phyloP scores from a whole-genome alignment of 1,140 invertebrate genomes.

The Papilio polyxenes region DNA sequence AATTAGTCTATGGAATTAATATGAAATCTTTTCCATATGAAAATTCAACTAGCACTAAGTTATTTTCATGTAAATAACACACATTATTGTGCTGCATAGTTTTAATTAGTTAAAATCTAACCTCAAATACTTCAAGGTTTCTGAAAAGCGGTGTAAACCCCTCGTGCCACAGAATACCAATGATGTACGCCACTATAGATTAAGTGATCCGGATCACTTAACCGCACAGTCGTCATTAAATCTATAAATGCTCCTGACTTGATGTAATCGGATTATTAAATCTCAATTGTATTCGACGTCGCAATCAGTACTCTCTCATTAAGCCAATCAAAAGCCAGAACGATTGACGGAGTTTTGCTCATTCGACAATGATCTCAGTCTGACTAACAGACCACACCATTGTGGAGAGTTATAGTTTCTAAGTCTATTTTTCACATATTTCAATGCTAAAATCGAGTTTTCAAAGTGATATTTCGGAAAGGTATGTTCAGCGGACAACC shows the following conservation, averaged over 20 bases:
- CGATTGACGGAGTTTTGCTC: neutral
- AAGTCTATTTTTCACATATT: too few species aligned
- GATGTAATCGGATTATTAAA: constrained; percentile 10
- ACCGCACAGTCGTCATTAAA: neutral
- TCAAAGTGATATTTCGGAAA: too few species aligned
- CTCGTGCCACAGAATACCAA: neutral
- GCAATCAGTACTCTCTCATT: constrained; percentile 5
- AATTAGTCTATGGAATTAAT: too few species aligned
- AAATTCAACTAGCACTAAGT: too few species aligned
- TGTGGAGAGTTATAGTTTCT: too few species aligned
- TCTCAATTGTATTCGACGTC: neutral
- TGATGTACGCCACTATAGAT: neutral
- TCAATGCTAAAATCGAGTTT: too few species aligned
- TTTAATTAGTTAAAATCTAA: neutral
- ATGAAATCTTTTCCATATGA: too few species aligned
- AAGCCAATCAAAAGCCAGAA: neutral
- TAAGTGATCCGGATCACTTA: neutral
- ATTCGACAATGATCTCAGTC: neutral
- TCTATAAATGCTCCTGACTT: neutral
- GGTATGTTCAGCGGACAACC: too few species aligned
- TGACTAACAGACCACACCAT: neutral
- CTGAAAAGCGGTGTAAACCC: neutral
- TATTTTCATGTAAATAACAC: too few species aligned
- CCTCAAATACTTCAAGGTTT: neutral
- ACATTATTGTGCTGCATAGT: too few species aligned